Conservation (phyloP, 2,797 vertebrate genomes). For the Poecile montanus region DNA sequence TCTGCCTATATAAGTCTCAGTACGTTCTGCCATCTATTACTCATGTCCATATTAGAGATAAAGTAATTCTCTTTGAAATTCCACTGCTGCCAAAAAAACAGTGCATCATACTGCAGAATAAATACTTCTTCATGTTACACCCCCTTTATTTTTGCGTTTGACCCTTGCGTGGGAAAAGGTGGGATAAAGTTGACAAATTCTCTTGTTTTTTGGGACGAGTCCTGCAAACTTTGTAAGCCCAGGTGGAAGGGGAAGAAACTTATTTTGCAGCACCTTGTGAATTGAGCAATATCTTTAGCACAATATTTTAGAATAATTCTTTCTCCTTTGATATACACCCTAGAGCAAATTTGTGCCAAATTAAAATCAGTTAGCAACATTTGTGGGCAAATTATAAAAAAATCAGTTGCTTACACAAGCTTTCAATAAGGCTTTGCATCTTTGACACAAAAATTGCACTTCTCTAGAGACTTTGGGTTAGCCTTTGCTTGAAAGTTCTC, state of each 20-base stretch:
- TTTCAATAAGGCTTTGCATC: background rate
- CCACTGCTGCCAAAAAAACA: slow-evolving; percentile 50
- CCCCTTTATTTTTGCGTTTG: slow-evolving; percentile 15
- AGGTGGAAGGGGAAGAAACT: background rate
- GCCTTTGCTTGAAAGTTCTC: background rate
- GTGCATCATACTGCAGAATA: slow-evolving; percentile 33
- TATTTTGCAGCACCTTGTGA: background rate
- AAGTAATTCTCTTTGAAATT: slow-evolving; percentile 63
- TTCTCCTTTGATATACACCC: background rate
- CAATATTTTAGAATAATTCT: background rate
- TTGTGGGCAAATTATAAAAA: background rate
- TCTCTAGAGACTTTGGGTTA: background rate
- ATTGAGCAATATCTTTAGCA: background rate
- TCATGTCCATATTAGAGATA: slow-evolving; percentile 65
- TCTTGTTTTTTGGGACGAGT: background rate
- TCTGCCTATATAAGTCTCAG: slow-evolving; percentile 66
- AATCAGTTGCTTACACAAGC: background rate
- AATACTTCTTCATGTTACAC: slow-evolving; percentile 22
- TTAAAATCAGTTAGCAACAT: background rate
- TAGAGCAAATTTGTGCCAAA: background rate
- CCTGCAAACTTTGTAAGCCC: background rate
- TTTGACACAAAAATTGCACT: background rate
- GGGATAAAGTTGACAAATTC: background rate
- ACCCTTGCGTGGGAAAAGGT: background rate
- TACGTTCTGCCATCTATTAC: slow-evolving; percentile 68